These are phyloP conservation scores for Eupeodes latifasciatus DNA, from an alignment of 2,888 invertebrate genomes.

Conservation along the genomic window DNA sequence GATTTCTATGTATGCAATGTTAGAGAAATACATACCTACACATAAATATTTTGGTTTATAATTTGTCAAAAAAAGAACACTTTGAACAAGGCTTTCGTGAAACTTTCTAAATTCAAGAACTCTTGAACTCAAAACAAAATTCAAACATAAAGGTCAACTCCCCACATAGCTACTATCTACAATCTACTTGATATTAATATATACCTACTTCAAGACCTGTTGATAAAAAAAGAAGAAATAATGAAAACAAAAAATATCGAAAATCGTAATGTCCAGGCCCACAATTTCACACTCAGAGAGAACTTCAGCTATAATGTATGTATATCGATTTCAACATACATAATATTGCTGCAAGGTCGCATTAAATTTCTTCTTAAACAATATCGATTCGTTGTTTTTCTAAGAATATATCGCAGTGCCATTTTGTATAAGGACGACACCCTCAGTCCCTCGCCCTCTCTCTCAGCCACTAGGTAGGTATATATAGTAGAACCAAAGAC, in stretches of 20 bases:
- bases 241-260: conserved; percentile 21
- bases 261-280: conserved; percentile 52
- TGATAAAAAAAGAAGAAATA: conserved; percentile 36
- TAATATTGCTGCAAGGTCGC: conserved; percentile 71
- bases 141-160: conserved; percentile 61
- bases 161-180: conserved; percentile 35
- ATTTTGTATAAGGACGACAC: conserved; percentile 3
- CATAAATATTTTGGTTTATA: too few relatives aligned
- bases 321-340: conserved; percentile 69
- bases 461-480: neutral
- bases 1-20: too few relatives aligned
- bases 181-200: conserved; percentile 5
- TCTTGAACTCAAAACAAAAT: neutral
- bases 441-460: neutral
- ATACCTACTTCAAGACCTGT: conserved; percentile 56
- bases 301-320: conserved; percentile 28
- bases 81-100: too few relatives aligned
- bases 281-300: conserved; percentile 36
- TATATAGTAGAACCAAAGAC: conserved; percentile 18
- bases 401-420: conserved; percentile 58
- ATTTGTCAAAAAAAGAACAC: too few relatives aligned
- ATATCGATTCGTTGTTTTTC: conserved; percentile 73
- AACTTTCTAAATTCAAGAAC: neutral
- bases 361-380: conserved; percentile 76
- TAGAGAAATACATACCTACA: too few relatives aligned